phyloP scores from a whole-genome alignment of 2,113 vertebrate species.

The Pygoscelis adeliae region DNA sequence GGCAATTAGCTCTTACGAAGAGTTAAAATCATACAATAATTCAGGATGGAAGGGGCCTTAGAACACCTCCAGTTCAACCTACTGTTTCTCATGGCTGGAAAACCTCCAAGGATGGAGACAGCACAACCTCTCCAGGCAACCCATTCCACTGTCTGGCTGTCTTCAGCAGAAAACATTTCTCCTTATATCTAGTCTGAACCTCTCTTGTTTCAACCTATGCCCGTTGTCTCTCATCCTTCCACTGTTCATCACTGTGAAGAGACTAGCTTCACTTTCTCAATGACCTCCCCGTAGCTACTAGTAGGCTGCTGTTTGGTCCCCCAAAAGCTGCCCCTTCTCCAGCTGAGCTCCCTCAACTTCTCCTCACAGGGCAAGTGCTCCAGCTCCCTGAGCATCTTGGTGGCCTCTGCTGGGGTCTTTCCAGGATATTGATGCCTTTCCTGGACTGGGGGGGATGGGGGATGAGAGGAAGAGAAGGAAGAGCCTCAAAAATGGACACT shows the following conservation, averaged over 20 bases:
- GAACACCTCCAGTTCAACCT: not conserved
- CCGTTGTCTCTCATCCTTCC: not conserved
- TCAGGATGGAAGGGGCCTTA: not conserved
- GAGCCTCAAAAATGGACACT: not conserved
- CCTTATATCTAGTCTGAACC: not conserved
- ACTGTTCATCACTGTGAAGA: not conserved
- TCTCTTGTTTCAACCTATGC: not conserved
- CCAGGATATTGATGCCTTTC: not conserved
- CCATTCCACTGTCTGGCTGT: not conserved
- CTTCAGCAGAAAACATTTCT: not conserved
- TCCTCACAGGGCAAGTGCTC: not conserved
- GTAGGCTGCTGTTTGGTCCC: not conserved
- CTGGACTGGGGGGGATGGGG: rapidly evolving
- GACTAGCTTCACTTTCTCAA: not conserved
- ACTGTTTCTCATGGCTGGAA: not conserved
- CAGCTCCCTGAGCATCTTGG: not conserved
- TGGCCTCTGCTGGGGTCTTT: not conserved
- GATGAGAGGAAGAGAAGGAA: not conserved
- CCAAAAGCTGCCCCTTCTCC: not conserved
- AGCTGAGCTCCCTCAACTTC: not conserved
- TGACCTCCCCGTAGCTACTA: rapidly evolving
- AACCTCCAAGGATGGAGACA: not conserved
- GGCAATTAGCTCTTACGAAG: not conserved
- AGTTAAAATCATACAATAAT: not conserved
- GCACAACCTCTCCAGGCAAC: not conserved